phyloP scores from a whole-genome alignment of 2,113 vertebrate genomes.

The Grallaria varia region DNA sequence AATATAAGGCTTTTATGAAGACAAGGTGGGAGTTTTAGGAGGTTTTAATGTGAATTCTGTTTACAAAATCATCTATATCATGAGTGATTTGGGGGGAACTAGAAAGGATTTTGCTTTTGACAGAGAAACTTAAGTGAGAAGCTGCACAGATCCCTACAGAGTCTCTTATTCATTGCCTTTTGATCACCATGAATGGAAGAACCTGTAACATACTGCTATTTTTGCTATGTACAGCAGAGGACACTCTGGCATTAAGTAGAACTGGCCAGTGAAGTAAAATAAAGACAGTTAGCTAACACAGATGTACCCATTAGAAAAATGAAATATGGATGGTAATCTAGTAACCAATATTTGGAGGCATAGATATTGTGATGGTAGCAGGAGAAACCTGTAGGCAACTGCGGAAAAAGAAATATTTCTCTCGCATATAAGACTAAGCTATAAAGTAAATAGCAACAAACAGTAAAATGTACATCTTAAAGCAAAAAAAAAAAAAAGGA shows the following conservation, averaged over 20 bases:
- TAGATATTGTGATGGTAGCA: not conserved
- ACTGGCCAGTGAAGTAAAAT: not conserved
- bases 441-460: not conserved
- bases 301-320: not conserved
- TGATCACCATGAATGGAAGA: not conserved
- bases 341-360: not conserved
- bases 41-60: not conserved
- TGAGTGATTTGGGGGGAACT: not conserved
- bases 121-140: not conserved
- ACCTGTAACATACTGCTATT: not conserved
- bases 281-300: not conserved
- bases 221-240: constrained; percentile 44
- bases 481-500: not conserved
- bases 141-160: not conserved
- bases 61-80: not conserved
- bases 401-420: not conserved
- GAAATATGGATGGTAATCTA: not conserved
- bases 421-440: not conserved
- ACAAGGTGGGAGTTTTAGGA: rapidly evolving
- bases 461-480: not conserved
- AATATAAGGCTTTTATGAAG: not conserved
- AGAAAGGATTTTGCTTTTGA: not conserved
- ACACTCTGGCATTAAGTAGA: constrained; percentile 31
- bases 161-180: not conserved
- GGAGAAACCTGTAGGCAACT: not conserved